Percentiles rank a stretch among this genome's conserved stretches.
phyloP scores from a whole-genome alignment of 2,888 invertebrate species.

The Ptilodon capucinus region DNA sequence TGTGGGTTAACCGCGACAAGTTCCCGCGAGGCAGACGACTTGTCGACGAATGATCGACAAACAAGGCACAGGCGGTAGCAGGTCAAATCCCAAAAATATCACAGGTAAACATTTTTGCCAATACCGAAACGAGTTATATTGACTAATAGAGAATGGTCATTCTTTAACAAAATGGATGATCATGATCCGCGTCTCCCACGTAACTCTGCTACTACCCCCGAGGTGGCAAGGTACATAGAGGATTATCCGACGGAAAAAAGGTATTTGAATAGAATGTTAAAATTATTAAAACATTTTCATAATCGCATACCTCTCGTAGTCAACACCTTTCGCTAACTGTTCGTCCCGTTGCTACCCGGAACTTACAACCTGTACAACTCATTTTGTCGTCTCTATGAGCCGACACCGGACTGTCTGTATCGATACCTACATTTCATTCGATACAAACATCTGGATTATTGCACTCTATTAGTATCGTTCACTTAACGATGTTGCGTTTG shows the following conservation, averaged over 20 bases:
- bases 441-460: constrained; percentile 12
- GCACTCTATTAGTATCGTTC: constrained; percentile 9
- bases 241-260: too few relatives aligned
- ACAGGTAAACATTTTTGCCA: too few relatives aligned
- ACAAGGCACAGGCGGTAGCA: constrained; percentile 13
- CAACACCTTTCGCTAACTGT: constrained; percentile 12
- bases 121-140: too few relatives aligned
- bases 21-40: constrained; percentile 30
- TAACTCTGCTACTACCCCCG: too few relatives aligned
- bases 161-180: too few relatives aligned
- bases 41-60: constrained; percentile 13
- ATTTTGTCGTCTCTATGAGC: background rate
- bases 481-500: constrained; percentile 23
- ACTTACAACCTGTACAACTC: constrained; percentile 6
- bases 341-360: constrained; percentile 19
- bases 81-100: too few relatives aligned
- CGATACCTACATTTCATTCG: constrained; percentile 8
- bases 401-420: constrained; percentile 15
- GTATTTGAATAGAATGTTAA: background rate
- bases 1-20: constrained; percentile 49
- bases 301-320: background rate
- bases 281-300: background rate
- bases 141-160: too few relatives aligned
- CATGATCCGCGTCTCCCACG: too few relatives aligned
- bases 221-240: too few relatives aligned